Conservation (phyloP, 2,888 invertebrate genomes). For the Macrophya annulata region DNA sequence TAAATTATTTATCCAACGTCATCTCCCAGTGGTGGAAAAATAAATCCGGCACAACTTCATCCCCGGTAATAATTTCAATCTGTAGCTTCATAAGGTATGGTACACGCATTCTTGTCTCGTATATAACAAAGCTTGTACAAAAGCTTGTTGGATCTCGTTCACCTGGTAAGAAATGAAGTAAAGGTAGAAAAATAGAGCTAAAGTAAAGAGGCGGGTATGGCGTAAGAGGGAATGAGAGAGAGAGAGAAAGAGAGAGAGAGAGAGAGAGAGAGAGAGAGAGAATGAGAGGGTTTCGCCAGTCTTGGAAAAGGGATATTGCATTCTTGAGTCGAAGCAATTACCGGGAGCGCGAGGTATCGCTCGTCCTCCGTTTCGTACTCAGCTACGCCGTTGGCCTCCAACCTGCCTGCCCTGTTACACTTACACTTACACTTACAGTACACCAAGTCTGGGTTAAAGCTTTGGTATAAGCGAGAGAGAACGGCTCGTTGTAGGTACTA, state of each 20-base stretch:
- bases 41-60: not conserved
- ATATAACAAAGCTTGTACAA: not conserved
- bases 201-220: not conserved
- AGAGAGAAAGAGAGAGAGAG: not conserved
- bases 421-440: constrained; percentile 39
- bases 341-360: constrained; percentile 65
- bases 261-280: not conserved
- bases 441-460: constrained; percentile 57
- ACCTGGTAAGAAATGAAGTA: constrained; percentile 31
- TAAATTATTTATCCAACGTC: not conserved
- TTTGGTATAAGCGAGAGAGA: constrained; percentile 58
- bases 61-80: constrained; percentile 13
- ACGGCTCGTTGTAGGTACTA: constrained; percentile 44
- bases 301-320: constrained; percentile 70
- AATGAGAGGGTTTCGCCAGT: constrained; percentile 14
- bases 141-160: constrained; percentile 32
- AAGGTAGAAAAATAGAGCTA: constrained; percentile 21
- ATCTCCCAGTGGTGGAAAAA: not conserved
- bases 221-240: not conserved
- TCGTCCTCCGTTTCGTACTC: constrained; percentile 37
- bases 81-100: not conserved
- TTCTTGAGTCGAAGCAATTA: constrained; percentile 74
- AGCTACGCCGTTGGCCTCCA: constrained; percentile 6
- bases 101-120: not conserved
- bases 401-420: constrained; percentile 6